A percentile compares a stretch with the other conserved stretches of the same genome.
Evolutionary conservation across 1,140 invertebrate genomes (phyloP).

Genomic region (Phymastichus coffea): DNA sequence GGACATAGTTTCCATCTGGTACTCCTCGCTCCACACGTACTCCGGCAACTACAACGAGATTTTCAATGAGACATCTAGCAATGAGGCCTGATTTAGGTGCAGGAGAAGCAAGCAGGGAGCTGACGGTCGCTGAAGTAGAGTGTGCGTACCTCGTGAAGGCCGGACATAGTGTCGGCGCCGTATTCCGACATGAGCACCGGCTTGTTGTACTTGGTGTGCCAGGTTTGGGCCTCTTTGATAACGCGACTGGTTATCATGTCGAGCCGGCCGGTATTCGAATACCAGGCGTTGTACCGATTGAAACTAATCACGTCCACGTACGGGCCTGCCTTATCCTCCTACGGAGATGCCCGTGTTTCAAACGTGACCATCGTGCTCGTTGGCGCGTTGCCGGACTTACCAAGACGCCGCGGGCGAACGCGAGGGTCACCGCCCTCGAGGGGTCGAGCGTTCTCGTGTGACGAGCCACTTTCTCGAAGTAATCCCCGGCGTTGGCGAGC

Average conservation of each 20-base stretch:
- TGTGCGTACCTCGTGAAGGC: constrained; percentile 66
- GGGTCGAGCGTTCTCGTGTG: constrained; percentile 72
- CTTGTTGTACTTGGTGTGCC: constrained; percentile 82
- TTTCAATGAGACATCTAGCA: background rate
- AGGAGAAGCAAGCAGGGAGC: too few relatives aligned
- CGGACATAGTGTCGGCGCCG: constrained; percentile 89
- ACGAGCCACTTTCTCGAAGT: constrained; percentile 79
- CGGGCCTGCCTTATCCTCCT: constrained; percentile 50
- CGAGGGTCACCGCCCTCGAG: constrained; percentile 77
- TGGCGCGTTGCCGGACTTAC: constrained; percentile 37
- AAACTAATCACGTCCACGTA: constrained; percentile 87
- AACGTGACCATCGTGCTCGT: background rate
- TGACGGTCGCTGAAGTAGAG: background rate
- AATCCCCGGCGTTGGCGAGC: constrained; percentile 67
- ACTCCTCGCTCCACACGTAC: constrained; percentile 93
- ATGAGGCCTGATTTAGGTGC: background rate
- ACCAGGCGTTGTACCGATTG: constrained; percentile 95
- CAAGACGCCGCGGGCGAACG: constrained; percentile 56
- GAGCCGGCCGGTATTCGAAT: constrained; percentile 76
- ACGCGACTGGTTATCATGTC: constrained; percentile 75
- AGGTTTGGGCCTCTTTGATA: constrained; percentile 73
- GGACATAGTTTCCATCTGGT: constrained; percentile 80
- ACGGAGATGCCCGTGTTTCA: constrained; percentile 5
- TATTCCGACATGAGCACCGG: constrained; percentile 94
- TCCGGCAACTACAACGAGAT: constrained; percentile 66